Evolutionary conservation across 2,888 invertebrate species (phyloP), one percentile per base, ranked within the genome.

Genomic region (Neoascia interrupta): DNA sequence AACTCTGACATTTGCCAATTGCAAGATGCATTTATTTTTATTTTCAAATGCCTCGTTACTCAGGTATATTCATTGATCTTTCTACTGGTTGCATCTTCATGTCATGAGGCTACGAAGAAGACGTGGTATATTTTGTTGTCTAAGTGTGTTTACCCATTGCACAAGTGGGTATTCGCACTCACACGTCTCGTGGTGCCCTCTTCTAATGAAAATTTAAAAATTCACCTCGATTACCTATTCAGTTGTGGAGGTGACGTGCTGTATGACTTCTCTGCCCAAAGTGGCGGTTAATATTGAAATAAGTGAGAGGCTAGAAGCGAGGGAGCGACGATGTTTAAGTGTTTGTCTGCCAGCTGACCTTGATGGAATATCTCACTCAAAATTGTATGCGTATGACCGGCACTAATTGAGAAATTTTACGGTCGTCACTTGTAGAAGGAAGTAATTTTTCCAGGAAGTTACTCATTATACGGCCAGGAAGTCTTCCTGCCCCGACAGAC

Each of bases 1-100:
- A 37, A 60, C 76, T 72, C 47, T 72, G 76, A 64, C 72, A 72
- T 72, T 76, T 72, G 4, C 34, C 58, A 72, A 61, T 6, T 34
- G 26, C 74, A 66, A 45, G 39, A 64, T 54, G 51, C 49, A 69
- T 70, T 56, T 63, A 54, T n/a, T n/a, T n/a, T n/a, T n/a, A n/a
- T n/a, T n/a, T n/a, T n/a, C 34, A 43, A 60, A 34, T 61, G 16
- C 41, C 18, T n/a, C n/a, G n/a, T n/a, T n/a, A n/a, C n/a, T n/a
- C n/a, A n/a, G n/a, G n/a, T n/a, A n/a, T n/a, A n/a, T n/a, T n/a
- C n/a, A n/a, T n/a, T n/a, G n/a, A n/a, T n/a, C n/a, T n/a, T n/a
- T n/a, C n/a, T n/a, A n/a, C n/a, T n/a, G n/a, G n/a, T n/a, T n/a
- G n/a, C n/a, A n/a, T n/a, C n/a, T n/a, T n/a, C n/a, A n/a, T n/a